phyloP scores from a whole-genome alignment of 2,113 vertebrate species.

The Albula goreensis region DNA sequence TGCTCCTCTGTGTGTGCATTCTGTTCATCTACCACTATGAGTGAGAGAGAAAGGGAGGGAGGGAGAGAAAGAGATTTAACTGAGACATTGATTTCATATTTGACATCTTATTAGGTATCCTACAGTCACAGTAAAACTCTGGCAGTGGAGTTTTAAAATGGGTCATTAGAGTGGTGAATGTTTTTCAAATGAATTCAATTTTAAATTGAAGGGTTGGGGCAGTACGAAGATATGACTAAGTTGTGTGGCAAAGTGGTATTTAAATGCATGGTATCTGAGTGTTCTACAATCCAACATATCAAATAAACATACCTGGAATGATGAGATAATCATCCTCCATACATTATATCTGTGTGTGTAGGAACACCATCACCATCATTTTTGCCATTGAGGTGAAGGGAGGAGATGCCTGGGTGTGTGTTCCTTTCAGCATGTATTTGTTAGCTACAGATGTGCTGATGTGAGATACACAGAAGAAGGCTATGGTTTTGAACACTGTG shows the following conservation, averaged over 20 bases:
- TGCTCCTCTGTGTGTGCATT: conserved; percentile 78
- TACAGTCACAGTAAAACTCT: too few relatives aligned
- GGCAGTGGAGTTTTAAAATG: too few relatives aligned
- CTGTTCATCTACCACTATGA: conserved; percentile 89
- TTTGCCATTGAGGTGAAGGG: not conserved
- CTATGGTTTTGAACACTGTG: not conserved
- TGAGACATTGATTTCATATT: not conserved
- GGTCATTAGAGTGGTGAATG: too few relatives aligned
- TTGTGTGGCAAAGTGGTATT: not conserved
- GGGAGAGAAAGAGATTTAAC: not conserved
- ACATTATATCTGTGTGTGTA: too few relatives aligned
- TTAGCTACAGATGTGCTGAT: not conserved
- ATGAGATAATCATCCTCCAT: not conserved
- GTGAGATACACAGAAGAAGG: not conserved
- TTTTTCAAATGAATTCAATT: too few relatives aligned
- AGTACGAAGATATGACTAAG: too few relatives aligned
- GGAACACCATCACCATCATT: not conserved
- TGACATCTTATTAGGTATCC: too few relatives aligned
- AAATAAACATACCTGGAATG: not conserved
- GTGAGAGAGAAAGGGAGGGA: too few relatives aligned
- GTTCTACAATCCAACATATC: not conserved
- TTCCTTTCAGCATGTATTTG: not conserved
- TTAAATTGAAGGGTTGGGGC: too few relatives aligned
- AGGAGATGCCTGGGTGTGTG: not conserved
- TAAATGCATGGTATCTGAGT: not conserved